Base-by-base conservation (phyloP, 2,113 vertebrate species). In the Hiodon alosoides region DNA sequence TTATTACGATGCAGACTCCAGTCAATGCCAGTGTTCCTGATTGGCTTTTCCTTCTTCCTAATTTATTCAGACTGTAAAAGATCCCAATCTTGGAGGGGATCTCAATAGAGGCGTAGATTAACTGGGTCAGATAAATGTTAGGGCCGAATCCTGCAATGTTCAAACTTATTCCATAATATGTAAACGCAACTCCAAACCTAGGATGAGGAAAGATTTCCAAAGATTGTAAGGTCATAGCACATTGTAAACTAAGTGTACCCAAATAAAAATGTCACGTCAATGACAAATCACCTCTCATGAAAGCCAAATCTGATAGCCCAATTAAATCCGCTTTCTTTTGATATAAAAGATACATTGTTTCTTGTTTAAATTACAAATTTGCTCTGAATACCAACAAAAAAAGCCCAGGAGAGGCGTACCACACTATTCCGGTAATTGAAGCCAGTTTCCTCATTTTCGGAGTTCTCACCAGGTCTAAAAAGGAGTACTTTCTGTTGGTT, bases 121-220 rank as follows among this genome's bases (percentile, higher is more conserved):
- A 81, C 13, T 92, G 86, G 3, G 89, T 90, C 52, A 90, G 83
- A 73, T 89, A 89, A 9, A 78, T 74, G 78, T 85, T 83, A 8
- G 91, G 71, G 51, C 90, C 90, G 77, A 92, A 91, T 6, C 87
- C 87, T 3, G 75, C 79, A 75, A 92, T 85, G 72, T 92, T 90
- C 54, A 92, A 81, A 78, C 80, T 87, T 76, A 92, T 90, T 5
- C 90, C 90, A 57, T 92, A 92, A 76, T 92, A 92, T 10, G 90
- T 92, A 62, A 86, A 88, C 47, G 90, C 87, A 46, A 91, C 88
- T 5, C 90, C 89, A 67, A 77, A 91, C 91, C 91, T 92, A 71
- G 53, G 0, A 16, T 16, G n/a, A 69, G 31, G 31, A 31, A 31
- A 31, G 31, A 31, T 31, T 31, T 31, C 31, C 31, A 31, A 31